Conservation (phyloP, 1,140 invertebrate genomes). For the Cyclina sinensis region DNA sequence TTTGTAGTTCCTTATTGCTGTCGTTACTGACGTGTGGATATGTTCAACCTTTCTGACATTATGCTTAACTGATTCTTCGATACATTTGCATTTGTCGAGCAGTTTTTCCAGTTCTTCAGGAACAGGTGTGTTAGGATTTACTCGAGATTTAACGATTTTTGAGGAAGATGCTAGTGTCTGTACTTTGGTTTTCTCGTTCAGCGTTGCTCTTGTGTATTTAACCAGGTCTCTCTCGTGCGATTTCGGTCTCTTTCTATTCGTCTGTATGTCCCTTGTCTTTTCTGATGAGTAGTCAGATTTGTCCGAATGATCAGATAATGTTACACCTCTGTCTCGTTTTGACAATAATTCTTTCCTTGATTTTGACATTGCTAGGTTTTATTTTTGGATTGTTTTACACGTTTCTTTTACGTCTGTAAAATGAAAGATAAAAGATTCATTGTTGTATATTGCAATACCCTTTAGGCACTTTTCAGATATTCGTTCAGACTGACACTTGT, state of each 20-base stretch:
- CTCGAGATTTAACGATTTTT: neutral
- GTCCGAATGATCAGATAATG: neutral
- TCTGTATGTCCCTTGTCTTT: neutral
- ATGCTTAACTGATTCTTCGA: neutral
- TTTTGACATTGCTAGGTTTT: neutral
- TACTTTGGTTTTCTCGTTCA: neutral
- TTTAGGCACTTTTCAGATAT: too few relatives aligned
- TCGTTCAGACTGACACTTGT: too few relatives aligned
- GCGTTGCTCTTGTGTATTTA: neutral
- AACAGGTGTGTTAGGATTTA: neutral
- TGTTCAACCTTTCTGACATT: slow-evolving; percentile 21
- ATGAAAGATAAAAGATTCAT: too few relatives aligned
- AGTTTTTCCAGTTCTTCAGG: neutral
- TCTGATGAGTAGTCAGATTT: neutral
- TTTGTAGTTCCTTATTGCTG: neutral
- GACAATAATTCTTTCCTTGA: neutral
- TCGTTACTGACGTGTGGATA: neutral
- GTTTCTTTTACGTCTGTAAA: too few relatives aligned
- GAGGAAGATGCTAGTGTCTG: neutral
- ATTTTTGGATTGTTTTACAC: too few relatives aligned
- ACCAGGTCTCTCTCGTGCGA: neutral
- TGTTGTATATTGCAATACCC: too few relatives aligned
- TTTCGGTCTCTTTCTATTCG: neutral
- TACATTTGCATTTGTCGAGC: neutral
- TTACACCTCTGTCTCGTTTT: neutral